These are phyloP conservation scores for Clarias laeviceps DNA, from an alignment of 2,797 vertebrate genomes.

Conservation along the genomic window DNA sequence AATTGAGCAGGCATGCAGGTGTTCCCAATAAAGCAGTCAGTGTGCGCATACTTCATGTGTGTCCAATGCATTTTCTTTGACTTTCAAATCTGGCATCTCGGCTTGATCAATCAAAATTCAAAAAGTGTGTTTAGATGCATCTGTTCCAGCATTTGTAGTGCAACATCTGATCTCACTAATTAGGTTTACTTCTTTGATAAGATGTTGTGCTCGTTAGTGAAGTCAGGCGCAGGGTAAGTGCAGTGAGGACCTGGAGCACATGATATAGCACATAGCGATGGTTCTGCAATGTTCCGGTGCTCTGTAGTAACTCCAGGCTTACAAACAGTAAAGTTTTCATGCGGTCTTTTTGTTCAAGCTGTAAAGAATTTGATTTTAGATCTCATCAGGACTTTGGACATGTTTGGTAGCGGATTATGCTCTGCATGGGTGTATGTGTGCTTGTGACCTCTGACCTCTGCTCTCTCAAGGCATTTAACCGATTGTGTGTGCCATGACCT, in stretches of 20 bases:
- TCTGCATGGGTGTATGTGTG: neutral
- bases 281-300: neutral
- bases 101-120: slow-evolving; percentile 17
- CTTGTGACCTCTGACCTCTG: slow-evolving; percentile 9
- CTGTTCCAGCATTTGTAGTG: slow-evolving; percentile 22
- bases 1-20: neutral
- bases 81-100: neutral
- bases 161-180: slow-evolving; percentile 40
- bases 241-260: slow-evolving; percentile 12
- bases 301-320: slow-evolving; percentile 6
- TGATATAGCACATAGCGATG: neutral
- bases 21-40: neutral
- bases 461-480: neutral
- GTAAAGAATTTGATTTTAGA: slow-evolving; percentile 6
- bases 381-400: slow-evolving; percentile 11
- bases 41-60: neutral
- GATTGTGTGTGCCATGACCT: slow-evolving; percentile 10
- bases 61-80: neutral
- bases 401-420: neutral
- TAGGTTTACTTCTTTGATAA: slow-evolving; percentile 24
- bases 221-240: slow-evolving; percentile 22
- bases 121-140: slow-evolving; percentile 1
- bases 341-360: neutral
- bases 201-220: slow-evolving; percentile 26
- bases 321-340: neutral